Conservation (phyloP, 2,797 vertebrate genomes). For the Acipenser ruthenus region DNA sequence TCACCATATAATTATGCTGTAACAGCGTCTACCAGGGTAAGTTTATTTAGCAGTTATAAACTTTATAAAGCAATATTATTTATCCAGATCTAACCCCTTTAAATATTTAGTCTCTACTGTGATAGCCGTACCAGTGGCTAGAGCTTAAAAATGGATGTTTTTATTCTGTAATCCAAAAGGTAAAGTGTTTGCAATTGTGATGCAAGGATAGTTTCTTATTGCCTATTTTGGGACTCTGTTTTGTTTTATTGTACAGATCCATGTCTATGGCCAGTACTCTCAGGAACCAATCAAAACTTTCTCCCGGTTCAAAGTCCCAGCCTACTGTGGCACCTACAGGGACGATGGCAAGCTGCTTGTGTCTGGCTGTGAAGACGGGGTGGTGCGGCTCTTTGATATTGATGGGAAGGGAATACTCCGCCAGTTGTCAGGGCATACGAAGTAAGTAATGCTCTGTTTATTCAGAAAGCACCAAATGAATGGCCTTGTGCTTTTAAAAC, state of each 20-base stretch:
- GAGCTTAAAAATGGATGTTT: too few species aligned
- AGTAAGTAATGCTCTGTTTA: conserved; percentile 54
- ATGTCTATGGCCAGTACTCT: conserved; percentile 84
- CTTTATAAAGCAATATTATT: too few species aligned
- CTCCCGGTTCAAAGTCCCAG: conserved; percentile 80
- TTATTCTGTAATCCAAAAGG: too few species aligned
- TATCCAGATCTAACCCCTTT: too few species aligned
- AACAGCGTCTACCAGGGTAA: conserved; percentile 23
- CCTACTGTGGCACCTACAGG: conserved; percentile 79
- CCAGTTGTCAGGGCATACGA: conserved; percentile 78
- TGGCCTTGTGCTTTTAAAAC: too few species aligned
- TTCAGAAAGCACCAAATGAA: too few species aligned
- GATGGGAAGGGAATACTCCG: conserved; percentile 74
- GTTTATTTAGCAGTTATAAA: too few species aligned
- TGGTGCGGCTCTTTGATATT: conserved; percentile 77
- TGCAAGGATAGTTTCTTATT: too few species aligned
- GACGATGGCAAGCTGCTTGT: conserved; percentile 80
- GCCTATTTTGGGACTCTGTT: background rate
- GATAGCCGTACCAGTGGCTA: too few species aligned
- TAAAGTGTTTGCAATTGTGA: too few species aligned
- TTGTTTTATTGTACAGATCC: conserved; percentile 60
- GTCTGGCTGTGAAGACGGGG: conserved; percentile 79
- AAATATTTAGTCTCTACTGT: too few species aligned
- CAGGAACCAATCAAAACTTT: conserved; percentile 85
- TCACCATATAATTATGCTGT: conserved; percentile 64